phyloP scores from a whole-genome alignment of 30 jellyfish, hydroid and myxozoan genomes.

The Hydractinia echinata region DNA sequence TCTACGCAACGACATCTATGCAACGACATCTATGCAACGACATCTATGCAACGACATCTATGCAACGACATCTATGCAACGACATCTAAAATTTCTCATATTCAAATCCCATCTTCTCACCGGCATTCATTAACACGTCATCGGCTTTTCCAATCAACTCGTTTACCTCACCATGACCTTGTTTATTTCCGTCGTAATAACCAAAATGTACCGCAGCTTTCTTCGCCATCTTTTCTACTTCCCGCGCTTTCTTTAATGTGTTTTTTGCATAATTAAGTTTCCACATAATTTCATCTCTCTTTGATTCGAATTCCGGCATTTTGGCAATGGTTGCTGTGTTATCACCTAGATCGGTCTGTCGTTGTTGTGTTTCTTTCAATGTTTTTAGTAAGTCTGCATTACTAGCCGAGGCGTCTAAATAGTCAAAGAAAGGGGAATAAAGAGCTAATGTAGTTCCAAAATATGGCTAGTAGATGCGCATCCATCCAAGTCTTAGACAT shows the following conservation, averaged over 20 bases:
- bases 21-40: too few relatives aligned
- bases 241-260: conserved; percentile 80
- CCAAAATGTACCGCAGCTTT: conserved; percentile 88
- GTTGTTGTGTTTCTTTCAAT: conserved; percentile 40
- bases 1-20: too few relatives aligned
- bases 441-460: too few relatives aligned
- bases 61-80: not conserved
- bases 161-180: conserved; percentile 60
- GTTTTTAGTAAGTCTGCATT: conserved; percentile 53
- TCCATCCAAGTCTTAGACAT: too few relatives aligned
- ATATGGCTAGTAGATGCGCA: too few relatives aligned
- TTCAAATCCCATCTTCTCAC: conserved; percentile 86
- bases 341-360: conserved; percentile 56
- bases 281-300: conserved; percentile 82
- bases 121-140: conserved; percentile 75
- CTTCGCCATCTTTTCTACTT: conserved; percentile 66
- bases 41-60: too few relatives aligned
- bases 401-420: not conserved
- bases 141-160: conserved; percentile 71
- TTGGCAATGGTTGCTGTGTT: conserved; percentile 57
- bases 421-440: too few relatives aligned
- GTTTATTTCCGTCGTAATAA: conserved; percentile 46
- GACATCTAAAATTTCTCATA: conserved; percentile 53
- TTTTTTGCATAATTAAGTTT: conserved; percentile 87
- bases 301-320: conserved; percentile 66